phyloP scores from a whole-genome alignment of 2,797 vertebrate genomes.

The Anguilla obscura region DNA sequence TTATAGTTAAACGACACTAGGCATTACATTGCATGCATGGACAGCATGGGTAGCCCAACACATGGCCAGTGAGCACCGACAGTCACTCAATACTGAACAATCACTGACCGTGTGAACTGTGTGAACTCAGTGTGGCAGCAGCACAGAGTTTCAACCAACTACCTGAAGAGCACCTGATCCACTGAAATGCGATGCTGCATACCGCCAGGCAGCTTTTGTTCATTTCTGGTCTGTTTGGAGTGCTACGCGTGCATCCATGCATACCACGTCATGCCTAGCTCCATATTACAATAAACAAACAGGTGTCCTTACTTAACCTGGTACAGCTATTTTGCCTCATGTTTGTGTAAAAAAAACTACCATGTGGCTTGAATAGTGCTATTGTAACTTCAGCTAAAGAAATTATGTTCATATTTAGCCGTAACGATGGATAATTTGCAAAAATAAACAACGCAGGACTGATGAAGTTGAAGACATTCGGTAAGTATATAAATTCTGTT shows the following conservation, averaged over 20 bases:
- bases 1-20: background rate
- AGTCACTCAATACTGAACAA: background rate
- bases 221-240: background rate
- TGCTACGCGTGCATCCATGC: background rate
- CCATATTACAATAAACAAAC: background rate
- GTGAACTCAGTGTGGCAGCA: background rate
- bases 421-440: background rate
- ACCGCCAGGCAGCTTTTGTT: background rate
- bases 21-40: background rate
- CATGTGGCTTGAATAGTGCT: background rate
- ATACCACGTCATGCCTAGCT: background rate
- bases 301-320: background rate
- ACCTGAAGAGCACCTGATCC: background rate
- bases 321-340: background rate
- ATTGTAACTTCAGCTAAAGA: background rate
- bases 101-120: background rate
- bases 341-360: background rate
- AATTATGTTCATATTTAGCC: background rate
- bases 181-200: background rate
- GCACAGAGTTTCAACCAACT: background rate
- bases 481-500: background rate
- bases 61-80: background rate
- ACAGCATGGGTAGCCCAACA: background rate
- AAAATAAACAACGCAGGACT: background rate
- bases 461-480: background rate